phyloP scores from a whole-genome alignment of 2,113 vertebrate genomes.

The Tor tambroides region DNA sequence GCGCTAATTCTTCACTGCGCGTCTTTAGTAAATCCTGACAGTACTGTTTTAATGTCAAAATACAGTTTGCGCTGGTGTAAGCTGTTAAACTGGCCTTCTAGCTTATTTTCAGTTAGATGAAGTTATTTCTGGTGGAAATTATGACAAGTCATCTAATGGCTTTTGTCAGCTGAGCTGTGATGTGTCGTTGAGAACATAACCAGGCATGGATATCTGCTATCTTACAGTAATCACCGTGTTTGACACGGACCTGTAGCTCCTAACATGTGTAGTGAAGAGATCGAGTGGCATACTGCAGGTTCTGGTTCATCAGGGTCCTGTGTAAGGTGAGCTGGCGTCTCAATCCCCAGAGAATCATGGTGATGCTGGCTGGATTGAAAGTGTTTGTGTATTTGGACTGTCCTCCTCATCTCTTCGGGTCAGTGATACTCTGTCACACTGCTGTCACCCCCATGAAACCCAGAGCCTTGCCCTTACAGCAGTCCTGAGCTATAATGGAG shows the following conservation, averaged over 20 bases:
- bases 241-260: background rate
- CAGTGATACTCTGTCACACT: no score
- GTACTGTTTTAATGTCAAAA: no score
- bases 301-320: background rate
- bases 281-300: background rate
- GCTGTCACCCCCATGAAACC: background rate
- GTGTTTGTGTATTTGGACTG: no score
- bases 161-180: background rate
- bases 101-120: no score
- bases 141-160: background rate
- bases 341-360: background rate
- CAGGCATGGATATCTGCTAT: background rate
- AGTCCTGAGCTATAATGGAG: no score
- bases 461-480: no score
- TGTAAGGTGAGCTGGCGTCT: background rate
- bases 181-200: background rate
- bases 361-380: no score
- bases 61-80: no score
- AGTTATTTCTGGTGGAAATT: background rate
- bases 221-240: background rate
- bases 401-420: no score
- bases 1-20: no score
- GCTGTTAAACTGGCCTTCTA: no score
- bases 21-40: no score
- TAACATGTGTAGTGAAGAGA: background rate